Base-by-base conservation (phyloP, 1,140 invertebrate species). In the Thaumatotibia leucotreta region DNA sequence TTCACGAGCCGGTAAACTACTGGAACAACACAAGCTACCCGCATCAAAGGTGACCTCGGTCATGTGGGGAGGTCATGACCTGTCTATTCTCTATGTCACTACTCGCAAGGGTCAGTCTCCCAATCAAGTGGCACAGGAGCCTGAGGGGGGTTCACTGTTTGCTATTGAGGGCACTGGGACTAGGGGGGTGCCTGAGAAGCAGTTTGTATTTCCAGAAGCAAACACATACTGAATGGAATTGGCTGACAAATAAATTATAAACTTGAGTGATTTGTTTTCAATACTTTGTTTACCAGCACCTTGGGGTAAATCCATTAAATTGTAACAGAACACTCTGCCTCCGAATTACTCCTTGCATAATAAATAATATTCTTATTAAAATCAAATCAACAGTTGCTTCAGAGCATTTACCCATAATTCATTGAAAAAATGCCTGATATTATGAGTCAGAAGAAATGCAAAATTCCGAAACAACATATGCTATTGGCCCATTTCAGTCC, bases 1-100 rank as follows among this genome's bases (percentile, higher is more conserved):
- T 62, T 83, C 90, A 1, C 76, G 89, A 71, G 80, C 88, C 2
- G 86, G 86, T 0, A 89, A 86, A 70, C 73, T 92, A 14, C 66
- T 92, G 39, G 84, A 91, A 68, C 83, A 87, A 24, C 87, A 91
- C 64, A 88, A 79, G n/a, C 83, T 97, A 31, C 96, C 96, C 20
- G 94, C 93, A 1, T 91, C 90, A 64, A 93, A 95, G 77, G 93
- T 97, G 3, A 97, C 97, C 0, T 97, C 96, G 0, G 94, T 95
- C 0, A 93, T 94, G 73, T 98, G 96, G 87, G 97, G 97, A 17
- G 97, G 96, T 1, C 92, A 93, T 2, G 93, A 96, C 76, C 87
- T 96, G 58, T 94, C 96, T 68, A 94, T 95, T 63, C 86, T 98
- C 0, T 97, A 94, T 75, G 95, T 97, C 0, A 97, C 96, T 0